Percentiles rank a stretch among this genome's conserved stretches.
Conservation (phyloP, 2,888 invertebrate species). For the Amblyjoppa proteus region DNA sequence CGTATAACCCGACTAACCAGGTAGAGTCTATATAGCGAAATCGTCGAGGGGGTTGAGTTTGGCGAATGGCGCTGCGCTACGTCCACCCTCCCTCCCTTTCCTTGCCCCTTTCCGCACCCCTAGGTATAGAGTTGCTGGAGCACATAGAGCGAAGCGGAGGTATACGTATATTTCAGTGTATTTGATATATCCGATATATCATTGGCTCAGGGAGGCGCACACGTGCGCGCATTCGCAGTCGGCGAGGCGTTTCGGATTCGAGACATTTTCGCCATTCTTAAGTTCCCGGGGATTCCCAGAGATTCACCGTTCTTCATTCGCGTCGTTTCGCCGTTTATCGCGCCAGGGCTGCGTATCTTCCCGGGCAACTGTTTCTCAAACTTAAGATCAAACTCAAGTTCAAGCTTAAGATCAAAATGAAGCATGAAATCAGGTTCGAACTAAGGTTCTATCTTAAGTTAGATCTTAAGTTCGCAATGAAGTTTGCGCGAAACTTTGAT, state of each 20-base stretch:
- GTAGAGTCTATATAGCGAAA: not conserved
- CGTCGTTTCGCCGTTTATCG: not conserved
- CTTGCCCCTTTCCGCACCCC: not conserved
- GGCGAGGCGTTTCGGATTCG: constrained; percentile 56
- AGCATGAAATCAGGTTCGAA: too few relatives aligned
- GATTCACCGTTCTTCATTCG: constrained; percentile 12
- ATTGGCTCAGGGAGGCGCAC: constrained; percentile 24
- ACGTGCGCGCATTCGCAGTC: constrained; percentile 53
- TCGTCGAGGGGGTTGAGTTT: constrained; percentile 26
- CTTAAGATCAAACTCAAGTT: too few relatives aligned
- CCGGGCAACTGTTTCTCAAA: not conserved
- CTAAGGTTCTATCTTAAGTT: too few relatives aligned
- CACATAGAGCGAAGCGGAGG: not conserved
- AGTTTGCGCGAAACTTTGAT: too few relatives aligned
- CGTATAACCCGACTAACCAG: constrained; percentile 44
- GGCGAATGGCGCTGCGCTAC: not conserved
- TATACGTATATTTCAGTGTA: constrained; percentile 52
- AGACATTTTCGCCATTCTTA: constrained; percentile 54
- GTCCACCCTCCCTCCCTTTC: not conserved
- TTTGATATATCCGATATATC: constrained; percentile 62
- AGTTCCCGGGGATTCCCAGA: constrained; percentile 14
- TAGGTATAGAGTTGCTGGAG: not conserved
- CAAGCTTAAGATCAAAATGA: too few relatives aligned
- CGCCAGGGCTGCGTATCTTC: not conserved
- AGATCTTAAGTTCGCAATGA: too few relatives aligned